Percentiles rank a stretch among this genome's conserved stretches.
Conservation (phyloP, 2,797 vertebrate genomes). For the Lindbergichthys nudifrons region DNA sequence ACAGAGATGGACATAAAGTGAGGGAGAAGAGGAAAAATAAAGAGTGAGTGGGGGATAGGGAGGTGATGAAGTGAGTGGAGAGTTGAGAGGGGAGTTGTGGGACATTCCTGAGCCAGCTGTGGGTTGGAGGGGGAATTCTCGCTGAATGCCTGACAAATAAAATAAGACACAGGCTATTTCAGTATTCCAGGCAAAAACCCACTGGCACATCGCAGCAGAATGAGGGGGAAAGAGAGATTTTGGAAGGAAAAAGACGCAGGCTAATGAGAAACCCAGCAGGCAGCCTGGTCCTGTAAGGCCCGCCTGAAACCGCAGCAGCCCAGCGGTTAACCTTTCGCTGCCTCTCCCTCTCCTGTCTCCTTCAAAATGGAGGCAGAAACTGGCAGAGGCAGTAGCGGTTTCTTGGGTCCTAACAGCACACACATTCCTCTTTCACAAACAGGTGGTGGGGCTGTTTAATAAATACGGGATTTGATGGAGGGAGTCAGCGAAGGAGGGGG, state of each 20-base stretch:
- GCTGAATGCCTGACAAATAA: slow-evolving; percentile 82
- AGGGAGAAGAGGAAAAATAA: slow-evolving; percentile 52
- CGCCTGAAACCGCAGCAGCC: slow-evolving; percentile 74
- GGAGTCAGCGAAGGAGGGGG: slow-evolving; percentile 41
- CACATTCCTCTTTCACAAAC: slow-evolving; percentile 74
- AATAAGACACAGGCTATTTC: slow-evolving; percentile 82
- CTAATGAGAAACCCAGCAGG: slow-evolving; percentile 79
- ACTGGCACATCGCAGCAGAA: slow-evolving; percentile 68
- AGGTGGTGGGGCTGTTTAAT: slow-evolving; percentile 81
- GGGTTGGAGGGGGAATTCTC: slow-evolving; percentile 86
- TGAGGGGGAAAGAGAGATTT: slow-evolving; percentile 60
- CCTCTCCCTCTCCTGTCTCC: slow-evolving; percentile 66
- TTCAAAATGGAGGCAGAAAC: slow-evolving; percentile 55
- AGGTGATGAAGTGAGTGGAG: slow-evolving; percentile 77
- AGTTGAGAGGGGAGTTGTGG: slow-evolving; percentile 71
- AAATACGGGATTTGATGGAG: slow-evolving; percentile 77
- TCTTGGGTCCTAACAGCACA: slow-evolving; percentile 41
- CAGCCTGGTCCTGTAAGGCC: slow-evolving; percentile 52
- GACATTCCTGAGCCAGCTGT: slow-evolving; percentile 86
- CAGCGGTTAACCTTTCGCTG: slow-evolving; percentile 74
- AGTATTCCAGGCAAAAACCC: slow-evolving; percentile 72
- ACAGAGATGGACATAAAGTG: slow-evolving; percentile 35
- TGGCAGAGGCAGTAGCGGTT: slow-evolving; percentile 42
- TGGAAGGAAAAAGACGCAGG: slow-evolving; percentile 64
- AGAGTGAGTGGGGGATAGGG: slow-evolving; percentile 54